Base-by-base conservation (phyloP, 1,140 invertebrate genomes). In the Caenorhabditis briggsae region DNA sequence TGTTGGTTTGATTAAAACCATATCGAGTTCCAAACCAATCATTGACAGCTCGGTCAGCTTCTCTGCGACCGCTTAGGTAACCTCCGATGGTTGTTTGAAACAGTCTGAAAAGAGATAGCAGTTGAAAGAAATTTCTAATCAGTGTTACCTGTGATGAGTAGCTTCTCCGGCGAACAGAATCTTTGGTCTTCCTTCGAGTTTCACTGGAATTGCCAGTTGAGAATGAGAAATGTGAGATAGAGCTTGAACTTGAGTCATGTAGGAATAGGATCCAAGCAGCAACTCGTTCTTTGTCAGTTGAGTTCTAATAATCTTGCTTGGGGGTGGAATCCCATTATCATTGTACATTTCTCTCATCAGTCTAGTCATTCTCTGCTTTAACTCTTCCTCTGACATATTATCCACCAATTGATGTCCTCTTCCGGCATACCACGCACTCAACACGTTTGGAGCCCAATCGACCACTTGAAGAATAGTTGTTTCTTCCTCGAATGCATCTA, bases 361-460 rank as follows among this genome's bases (percentile, higher is more conserved):
- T 41, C 20, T 33, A n/a, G 87, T 88, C 64, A 86, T 83, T 48
- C 48, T 84, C 7, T 59, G 25, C 20, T 64, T 56, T 23, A 88
- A 25, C 25, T 83, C 65, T 41, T 74, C 64, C n/a, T 88, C 88
- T 5, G 56, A 50, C 70, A 88, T 83, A 25, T 88, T 84, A 61
- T 88, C 88, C 43, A 88, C 65, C 18, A 88, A 11, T 53, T 84
- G 33, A 25, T 83, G 88, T 61, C 88, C 88, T 50, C 58, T 25
- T 53, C 88, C 88, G n/a, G 82, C 82, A 41, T 89, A 85, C 87
- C 88, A 88, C 7, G 88, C 88, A 83, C 78, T 84, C 33, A 88
- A 46, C 23, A 83, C 70, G 43, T 87, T 83, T 11, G 86, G 86
- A 33, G 61, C 86, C 86, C 86, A 87, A 18, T 82, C 82, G 43